phyloP scores from a whole-genome alignment of 2,113 vertebrate genomes.

The Aspidoscelis tigris region DNA sequence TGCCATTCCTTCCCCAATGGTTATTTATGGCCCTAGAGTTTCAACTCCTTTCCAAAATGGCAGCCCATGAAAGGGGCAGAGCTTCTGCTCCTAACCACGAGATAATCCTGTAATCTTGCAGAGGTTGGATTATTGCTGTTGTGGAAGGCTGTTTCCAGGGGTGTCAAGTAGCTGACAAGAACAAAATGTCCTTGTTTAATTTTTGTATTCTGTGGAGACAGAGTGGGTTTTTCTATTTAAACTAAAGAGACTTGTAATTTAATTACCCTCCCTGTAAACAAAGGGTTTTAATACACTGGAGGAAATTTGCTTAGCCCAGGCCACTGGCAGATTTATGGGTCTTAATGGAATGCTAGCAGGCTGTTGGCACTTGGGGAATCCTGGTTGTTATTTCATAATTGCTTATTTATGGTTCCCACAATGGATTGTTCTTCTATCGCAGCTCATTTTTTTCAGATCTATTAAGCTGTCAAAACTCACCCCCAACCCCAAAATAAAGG shows the following conservation, averaged over 20 bases:
- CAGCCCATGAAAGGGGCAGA: neutral
- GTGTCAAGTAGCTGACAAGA: conserved; percentile 1
- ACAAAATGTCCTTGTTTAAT: conserved; percentile 21
- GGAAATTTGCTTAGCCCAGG: conserved; percentile 58
- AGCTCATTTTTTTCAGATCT: conserved; percentile 52
- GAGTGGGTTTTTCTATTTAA: conserved; percentile 40
- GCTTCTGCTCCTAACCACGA: neutral
- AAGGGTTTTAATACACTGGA: conserved; percentile 45
- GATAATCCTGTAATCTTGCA: neutral
- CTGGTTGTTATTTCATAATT: conserved; percentile 63
- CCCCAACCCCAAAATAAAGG: conserved; percentile 3
- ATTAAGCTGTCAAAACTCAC: conserved; percentile 54
- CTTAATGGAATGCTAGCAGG: conserved; percentile 58
- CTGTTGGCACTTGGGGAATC: conserved; percentile 60
- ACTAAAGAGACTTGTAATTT: conserved; percentile 37
- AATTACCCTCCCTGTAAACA: conserved; percentile 54
- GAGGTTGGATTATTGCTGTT: neutral
- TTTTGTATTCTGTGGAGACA: conserved; percentile 18
- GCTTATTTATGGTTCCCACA: conserved; percentile 62
- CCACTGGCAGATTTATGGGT: conserved; percentile 64
- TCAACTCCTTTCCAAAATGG: neutral
- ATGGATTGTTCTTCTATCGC: conserved; percentile 49
- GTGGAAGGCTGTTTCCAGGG: neutral
- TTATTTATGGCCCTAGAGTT: too few species aligned
- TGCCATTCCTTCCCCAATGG: too few species aligned